phyloP scores from a whole-genome alignment of 2,888 invertebrate species.

The Cephus sareptanus region DNA sequence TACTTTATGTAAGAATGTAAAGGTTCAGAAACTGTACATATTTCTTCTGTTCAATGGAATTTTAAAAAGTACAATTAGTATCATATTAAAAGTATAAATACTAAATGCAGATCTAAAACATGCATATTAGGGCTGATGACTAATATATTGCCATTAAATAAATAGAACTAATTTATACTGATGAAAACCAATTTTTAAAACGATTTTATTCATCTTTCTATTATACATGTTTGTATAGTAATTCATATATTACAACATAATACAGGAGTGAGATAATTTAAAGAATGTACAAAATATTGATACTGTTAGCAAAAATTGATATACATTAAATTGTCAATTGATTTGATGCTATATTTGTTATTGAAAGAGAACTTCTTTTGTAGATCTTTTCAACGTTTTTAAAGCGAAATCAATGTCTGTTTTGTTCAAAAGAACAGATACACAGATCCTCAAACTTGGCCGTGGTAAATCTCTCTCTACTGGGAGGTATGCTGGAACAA shows the following conservation, averaged over 20 bases:
- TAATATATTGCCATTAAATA: neutral
- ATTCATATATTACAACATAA: neutral
- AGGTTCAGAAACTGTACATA: too few relatives aligned
- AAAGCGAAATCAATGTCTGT: constrained; percentile 71
- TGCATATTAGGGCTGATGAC: neutral
- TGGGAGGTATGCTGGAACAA: constrained; percentile 77
- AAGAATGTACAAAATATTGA: neutral
- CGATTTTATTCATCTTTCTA: neutral
- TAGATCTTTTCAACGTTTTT: constrained; percentile 63
- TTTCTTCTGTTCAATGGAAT: too few relatives aligned
- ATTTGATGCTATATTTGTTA: constrained; percentile 7
- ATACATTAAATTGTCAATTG: neutral
- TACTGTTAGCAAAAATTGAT: neutral
- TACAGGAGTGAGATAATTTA: neutral
- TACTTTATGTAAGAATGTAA: too few relatives aligned
- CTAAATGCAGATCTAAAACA: too few relatives aligned
- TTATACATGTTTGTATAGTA: neutral
- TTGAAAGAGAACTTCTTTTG: constrained; percentile 54
- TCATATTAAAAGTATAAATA: too few relatives aligned
- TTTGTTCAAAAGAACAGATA: constrained; percentile 74
- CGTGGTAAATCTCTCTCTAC: constrained; percentile 75
- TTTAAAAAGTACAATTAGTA: too few relatives aligned
- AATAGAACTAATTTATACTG: neutral
- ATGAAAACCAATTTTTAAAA: neutral
- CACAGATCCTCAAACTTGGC: constrained; percentile 79